phyloP scores from a whole-genome alignment of 2,888 invertebrate species.

The Leptinotarsa haldemani region DNA sequence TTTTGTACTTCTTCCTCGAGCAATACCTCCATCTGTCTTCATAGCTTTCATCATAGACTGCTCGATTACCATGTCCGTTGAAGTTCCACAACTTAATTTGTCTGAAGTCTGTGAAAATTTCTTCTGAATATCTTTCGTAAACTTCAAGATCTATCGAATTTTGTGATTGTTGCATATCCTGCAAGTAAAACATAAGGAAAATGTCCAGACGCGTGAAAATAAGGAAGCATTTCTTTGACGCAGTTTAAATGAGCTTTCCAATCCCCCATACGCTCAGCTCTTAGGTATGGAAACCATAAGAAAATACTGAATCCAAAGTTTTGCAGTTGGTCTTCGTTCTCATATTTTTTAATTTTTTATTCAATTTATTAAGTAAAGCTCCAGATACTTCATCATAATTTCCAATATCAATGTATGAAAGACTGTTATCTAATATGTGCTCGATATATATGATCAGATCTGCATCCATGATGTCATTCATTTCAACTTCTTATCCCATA shows the following conservation, averaged over 20 bases:
- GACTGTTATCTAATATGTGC: no score
- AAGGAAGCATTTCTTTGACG: slow-evolving; percentile 61
- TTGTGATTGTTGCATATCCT: slow-evolving; percentile 33
- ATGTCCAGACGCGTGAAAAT: slow-evolving; percentile 55
- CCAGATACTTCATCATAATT: slow-evolving; percentile 48
- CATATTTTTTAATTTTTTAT: slow-evolving; percentile 52
- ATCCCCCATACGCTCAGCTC: no score
- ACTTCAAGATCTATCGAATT: slow-evolving; percentile 44
- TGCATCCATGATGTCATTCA: slow-evolving; percentile 52
- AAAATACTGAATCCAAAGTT: slow-evolving; percentile 38
- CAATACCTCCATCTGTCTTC: no score
- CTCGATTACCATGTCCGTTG: no score
- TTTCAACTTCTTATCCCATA: slow-evolving; percentile 54
- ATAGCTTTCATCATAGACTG: no score
- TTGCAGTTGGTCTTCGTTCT: slow-evolving; percentile 26
- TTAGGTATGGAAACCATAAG: slow-evolving; percentile 35
- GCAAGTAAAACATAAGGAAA: slow-evolving; percentile 52
- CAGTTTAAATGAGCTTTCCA: slow-evolving; percentile 59
- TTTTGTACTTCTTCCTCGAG: no score
- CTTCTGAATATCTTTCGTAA: slow-evolving; percentile 55
- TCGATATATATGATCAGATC: slow-evolving; percentile 46
- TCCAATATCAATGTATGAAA: slow-evolving; percentile 53
- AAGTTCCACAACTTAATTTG: slow-evolving; percentile 61
- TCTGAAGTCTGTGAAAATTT: slow-evolving; percentile 60
- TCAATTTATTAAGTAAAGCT: slow-evolving; percentile 16